A percentile compares a stretch with the other conserved stretches of the same genome.
phyloP scores from a whole-genome alignment of 35 echinoderm and acorn worm genomes.

The Ptychodera flava region DNA sequence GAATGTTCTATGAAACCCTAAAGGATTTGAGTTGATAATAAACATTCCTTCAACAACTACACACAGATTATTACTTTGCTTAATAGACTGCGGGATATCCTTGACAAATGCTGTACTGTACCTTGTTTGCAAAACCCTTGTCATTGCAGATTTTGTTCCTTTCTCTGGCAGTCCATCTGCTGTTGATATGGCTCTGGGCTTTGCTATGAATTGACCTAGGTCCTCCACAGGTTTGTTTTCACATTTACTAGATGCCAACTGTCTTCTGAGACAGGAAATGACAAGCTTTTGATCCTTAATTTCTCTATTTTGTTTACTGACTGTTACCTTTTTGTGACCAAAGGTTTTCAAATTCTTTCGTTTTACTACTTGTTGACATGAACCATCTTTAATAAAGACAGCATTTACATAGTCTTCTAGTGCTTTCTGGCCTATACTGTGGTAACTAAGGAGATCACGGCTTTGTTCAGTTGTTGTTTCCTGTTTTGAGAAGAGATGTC shows the following conservation, averaged over 20 bases:
- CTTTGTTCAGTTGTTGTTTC: neutral
- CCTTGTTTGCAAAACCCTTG: conserved; percentile 10
- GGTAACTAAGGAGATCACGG: conserved; percentile 10
- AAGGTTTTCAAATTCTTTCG: conserved; percentile 28
- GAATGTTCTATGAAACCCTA: conserved; percentile 24
- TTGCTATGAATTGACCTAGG: conserved; percentile 16
- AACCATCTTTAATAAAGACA: conserved; percentile 7
- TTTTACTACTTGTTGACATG: neutral
- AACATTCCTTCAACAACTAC: conserved; percentile 45
- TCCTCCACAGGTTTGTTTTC: conserved; percentile 15
- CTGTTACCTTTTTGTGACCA: neutral
- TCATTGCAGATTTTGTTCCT: conserved; percentile 8
- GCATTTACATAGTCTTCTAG: conserved; percentile 26
- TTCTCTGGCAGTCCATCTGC: conserved; percentile 12
- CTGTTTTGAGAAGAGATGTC: conserved; percentile 13
- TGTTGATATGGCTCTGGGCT: conserved; percentile 25
- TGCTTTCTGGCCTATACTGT: conserved; percentile 26
- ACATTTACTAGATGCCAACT: conserved; percentile 29
- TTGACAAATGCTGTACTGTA: conserved; percentile 4
- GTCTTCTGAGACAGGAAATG: conserved; percentile 35
- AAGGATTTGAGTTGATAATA: conserved; percentile 5
- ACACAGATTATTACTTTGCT: neutral
- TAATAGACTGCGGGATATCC: neutral
- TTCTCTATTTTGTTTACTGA: conserved; percentile 18
- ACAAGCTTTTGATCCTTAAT: conserved; percentile 23